Evolutionary conservation across 2,888 invertebrate genomes (phyloP), one percentile per base, ranked within the genome.

Genomic region (Carterocephalus palaemon): DNA sequence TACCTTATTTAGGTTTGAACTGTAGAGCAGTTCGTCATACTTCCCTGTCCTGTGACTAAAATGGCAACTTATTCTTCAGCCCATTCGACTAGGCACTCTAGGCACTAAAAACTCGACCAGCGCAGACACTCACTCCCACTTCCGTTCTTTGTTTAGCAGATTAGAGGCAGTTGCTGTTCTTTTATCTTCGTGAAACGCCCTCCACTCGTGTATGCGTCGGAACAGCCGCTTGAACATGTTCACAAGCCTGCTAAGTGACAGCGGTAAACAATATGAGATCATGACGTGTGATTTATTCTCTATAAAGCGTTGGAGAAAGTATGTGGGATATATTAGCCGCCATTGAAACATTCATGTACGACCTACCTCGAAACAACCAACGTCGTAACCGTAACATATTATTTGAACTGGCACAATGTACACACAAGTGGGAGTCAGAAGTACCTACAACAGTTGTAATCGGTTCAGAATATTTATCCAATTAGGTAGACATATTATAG

Each of bases 201-300:
- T 52, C 53, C 54, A 59, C 56, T 56, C 52, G 36, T 48, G 16
- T 52, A 45, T 48, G 54, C 59, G 64, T 60, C 57, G 53, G 48
- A 52, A 58, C 57, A 63, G 46, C 46, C 32, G 48, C 45, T 48
- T 71, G 63, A 62, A 61, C 61, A 59, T 53, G 49, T 57, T 57
- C 47, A 49, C 54, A 51, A 62, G 58, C 52, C 47, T 47, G 49
- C 48, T 48, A 61, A 70, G 59, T 60, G 64, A 65, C 67, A 56
- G 52, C 54, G 49, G 60, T 63, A 62, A 69, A 68, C 60, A 64
- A 54, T 53, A 60, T 43, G 28, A 29, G 33, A 36, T 36, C 43
- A 36, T 43, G 28, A 36, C 43, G 29, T 34, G 43, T 36, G 29
- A 43, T 43, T 29, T 43, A n/a, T n/a, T n/a, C n/a, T n/a, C n/a